phyloP scores from a whole-genome alignment of 1,140 invertebrate genomes.

The Drosophila nasuta region DNA sequence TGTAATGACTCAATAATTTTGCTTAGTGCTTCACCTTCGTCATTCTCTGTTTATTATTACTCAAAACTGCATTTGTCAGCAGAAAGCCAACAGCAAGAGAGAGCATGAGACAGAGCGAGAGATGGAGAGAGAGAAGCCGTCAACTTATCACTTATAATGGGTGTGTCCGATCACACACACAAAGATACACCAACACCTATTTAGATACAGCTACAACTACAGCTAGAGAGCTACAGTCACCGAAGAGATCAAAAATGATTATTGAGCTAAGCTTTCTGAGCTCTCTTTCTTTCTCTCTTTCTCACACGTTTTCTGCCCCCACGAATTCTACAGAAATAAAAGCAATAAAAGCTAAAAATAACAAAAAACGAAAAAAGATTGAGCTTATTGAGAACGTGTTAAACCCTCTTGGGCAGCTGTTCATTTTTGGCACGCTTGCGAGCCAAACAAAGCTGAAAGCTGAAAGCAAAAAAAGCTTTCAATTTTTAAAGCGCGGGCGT shows the following conservation, averaged over 20 bases:
- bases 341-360: slow-evolving; percentile 18
- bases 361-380: too few relatives aligned
- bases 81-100: not conserved
- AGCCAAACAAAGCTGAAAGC: not conserved
- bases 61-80: slow-evolving; percentile 5
- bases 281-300: too few relatives aligned
- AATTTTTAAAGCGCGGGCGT: not conserved
- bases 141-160: slow-evolving; percentile 33
- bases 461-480: not conserved
- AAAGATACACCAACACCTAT: not conserved
- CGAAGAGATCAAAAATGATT: slow-evolving; percentile 22
- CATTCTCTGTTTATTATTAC: slow-evolving; percentile 10
- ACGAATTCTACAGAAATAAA: not conserved
- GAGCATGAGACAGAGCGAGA: not conserved
- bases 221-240: slow-evolving; percentile 6
- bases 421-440: slow-evolving; percentile 4
- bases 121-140: not conserved
- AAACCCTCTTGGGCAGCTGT: slow-evolving; percentile 15
- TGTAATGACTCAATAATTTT: not conserved
- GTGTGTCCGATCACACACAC: slow-evolving; percentile 24
- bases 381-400: slow-evolving; percentile 16
- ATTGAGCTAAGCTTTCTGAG: slow-evolving; percentile 2
- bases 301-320: not conserved
- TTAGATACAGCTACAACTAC: not conserved
- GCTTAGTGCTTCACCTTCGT: not conserved